Evolutionary conservation across 2,797 vertebrate genomes (phyloP), one percentile per base, ranked within the genome.

Genomic region (Phalloptychus januarius): DNA sequence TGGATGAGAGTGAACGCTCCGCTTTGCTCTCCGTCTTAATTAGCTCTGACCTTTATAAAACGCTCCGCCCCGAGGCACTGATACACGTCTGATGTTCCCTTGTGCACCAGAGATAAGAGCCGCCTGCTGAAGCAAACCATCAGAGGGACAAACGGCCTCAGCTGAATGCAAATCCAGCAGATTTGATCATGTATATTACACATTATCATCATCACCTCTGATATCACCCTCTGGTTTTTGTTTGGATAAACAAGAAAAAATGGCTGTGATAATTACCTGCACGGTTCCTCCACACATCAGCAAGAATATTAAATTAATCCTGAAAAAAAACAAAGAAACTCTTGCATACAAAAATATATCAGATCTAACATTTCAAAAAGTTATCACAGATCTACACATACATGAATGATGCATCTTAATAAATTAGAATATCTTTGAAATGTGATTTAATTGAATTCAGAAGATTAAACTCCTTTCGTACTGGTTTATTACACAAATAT

Each of bases 331-430:
- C 1, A 23, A 50, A 50, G 25, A 77, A 76, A 40, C 77, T 79
- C 81, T 46, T 42, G 40, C 83, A 67, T 93, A 93, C 84, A 92
- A 92, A 94, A 95, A 92, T 93, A 92, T 89, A 86, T 85, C 78
- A 75, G 44, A 76, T 80, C 80, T 79, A 71, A 46, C 48, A 46
- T 76, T 80, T 85, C 81, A 84, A 87, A 88, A 86, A 80, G n/a
- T 54, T 4, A 20, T 72, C 73, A 1, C 42, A 77, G 52, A 83
- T 81, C 72, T 63, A 77, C 78, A 79, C 52, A 25, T 20, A 85
- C 77, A 74, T 12, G 33, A 81, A 76, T 63, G 56, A 76, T 63
- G 56, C 74, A 65, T 82, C 75, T 69, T 74, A 46, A 72, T 82
- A 74, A 61, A 69, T 69, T 69, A 42, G 23, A 67, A 67, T 23